Percentiles rank a stretch among this genome's conserved stretches.
phyloP scores from a whole-genome alignment of 1,140 invertebrate species.

The Stenopsyche tienmushanensis region DNA sequence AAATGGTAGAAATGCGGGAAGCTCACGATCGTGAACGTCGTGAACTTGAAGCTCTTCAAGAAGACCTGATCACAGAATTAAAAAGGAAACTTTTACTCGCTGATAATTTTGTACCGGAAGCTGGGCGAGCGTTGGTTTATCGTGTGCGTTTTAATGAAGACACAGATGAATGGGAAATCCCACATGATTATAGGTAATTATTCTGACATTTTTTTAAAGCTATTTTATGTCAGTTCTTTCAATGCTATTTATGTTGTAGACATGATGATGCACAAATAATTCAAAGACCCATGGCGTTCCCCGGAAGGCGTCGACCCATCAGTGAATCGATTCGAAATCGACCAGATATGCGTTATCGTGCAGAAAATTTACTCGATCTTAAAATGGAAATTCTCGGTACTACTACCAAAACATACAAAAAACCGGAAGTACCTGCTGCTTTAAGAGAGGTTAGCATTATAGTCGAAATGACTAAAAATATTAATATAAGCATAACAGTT shows the following conservation, averaged over 20 bases:
- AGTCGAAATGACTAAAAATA: neutral
- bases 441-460: slow-evolving; percentile 35
- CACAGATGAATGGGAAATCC: slow-evolving; percentile 77
- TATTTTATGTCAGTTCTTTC: slow-evolving; percentile 39
- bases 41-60: slow-evolving; percentile 59
- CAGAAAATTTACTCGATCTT: slow-evolving; percentile 82
- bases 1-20: slow-evolving; percentile 52
- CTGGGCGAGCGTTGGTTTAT: slow-evolving; percentile 84
- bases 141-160: slow-evolving; percentile 85
- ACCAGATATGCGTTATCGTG: slow-evolving; percentile 64
- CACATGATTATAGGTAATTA: slow-evolving; percentile 47
- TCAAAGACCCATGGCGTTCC: slow-evolving; percentile 65
- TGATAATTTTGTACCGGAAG: slow-evolving; percentile 94
- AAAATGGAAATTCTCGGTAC: slow-evolving; percentile 62
- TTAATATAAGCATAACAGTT: too few species aligned
- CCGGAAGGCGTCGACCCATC: slow-evolving; percentile 65
- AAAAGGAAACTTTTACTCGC: slow-evolving; percentile 87
- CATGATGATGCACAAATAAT: slow-evolving; percentile 50
- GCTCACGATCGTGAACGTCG: slow-evolving; percentile 65
- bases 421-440: slow-evolving; percentile 36
- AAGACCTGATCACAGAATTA: slow-evolving; percentile 58
- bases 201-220: neutral
- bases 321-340: slow-evolving; percentile 71
- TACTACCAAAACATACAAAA: slow-evolving; percentile 43
- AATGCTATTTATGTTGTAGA: slow-evolving; percentile 16